phyloP scores from a whole-genome alignment of 2,797 vertebrate species.

The Pseudochromis fuscus region DNA sequence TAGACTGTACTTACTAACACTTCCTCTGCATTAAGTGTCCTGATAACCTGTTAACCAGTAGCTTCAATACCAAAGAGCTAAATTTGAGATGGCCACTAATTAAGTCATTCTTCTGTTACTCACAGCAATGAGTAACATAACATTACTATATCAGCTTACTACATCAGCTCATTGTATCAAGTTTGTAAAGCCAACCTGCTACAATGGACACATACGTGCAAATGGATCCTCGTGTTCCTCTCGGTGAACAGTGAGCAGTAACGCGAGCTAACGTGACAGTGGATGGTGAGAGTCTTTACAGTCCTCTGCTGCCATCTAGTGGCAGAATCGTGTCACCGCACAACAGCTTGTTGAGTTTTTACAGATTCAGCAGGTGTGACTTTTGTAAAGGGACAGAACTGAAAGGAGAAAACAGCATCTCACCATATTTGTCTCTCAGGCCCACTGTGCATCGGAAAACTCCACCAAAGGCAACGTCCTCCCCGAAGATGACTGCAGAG shows the following conservation, averaged over 20 bases:
- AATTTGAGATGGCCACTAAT: too few relatives aligned
- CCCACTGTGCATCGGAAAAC: conserved; percentile 99
- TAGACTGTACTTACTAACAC: too few relatives aligned
- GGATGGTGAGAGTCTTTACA: background rate
- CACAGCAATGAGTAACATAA: background rate
- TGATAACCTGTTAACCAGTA: too few relatives aligned
- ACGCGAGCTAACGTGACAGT: background rate
- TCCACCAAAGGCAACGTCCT: conserved; percentile 98
- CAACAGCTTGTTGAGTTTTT: background rate
- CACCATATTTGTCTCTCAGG: conserved; percentile 97
- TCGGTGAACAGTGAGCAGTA: conserved; percentile 60
- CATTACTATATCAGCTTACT: too few relatives aligned
- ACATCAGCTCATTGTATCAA: conserved; percentile 1
- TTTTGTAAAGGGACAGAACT: background rate
- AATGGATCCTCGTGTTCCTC: conserved; percentile 70
- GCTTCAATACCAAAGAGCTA: too few relatives aligned
- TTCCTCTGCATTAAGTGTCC: too few relatives aligned
- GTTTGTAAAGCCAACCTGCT: conserved; percentile 11
- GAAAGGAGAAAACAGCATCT: conserved; percentile 56
- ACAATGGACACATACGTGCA: conserved; percentile 25
- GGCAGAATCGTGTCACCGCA: conserved; percentile 8
- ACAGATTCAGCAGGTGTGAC: background rate
- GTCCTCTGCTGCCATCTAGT: conserved; percentile 75
- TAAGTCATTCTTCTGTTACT: background rate
- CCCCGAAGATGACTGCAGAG: conserved; percentile 95